phyloP scores from a whole-genome alignment of 1,140 invertebrate species.

The Brachionus asplanchnoidis region DNA sequence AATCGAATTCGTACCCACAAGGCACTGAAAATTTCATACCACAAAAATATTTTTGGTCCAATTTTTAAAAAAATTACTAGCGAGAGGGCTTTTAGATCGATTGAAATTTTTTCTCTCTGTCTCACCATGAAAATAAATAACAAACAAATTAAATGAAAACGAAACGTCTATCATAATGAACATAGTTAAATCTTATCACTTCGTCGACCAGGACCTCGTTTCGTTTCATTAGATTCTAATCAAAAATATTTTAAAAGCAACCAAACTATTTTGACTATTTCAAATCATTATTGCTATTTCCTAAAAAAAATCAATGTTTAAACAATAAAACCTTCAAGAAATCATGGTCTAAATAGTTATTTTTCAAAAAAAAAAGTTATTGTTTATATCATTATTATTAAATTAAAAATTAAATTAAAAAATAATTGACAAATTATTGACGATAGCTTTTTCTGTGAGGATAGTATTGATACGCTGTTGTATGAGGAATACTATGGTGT shows the following conservation, averaged over 20 bases:
- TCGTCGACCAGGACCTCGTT: not conserved
- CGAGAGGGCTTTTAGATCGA: not conserved
- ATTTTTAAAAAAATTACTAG: not conserved
- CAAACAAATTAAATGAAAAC: not conserved
- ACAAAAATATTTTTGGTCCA: constrained; percentile 1
- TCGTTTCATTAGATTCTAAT: not conserved
- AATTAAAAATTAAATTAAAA: not conserved
- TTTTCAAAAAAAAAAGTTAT: not conserved
- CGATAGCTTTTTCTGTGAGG: not conserved
- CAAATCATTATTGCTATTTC: not conserved
- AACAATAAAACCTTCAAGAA: not conserved
- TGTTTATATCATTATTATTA: not conserved
- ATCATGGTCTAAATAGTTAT: not conserved
- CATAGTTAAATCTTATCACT: not conserved
- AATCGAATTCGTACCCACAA: not conserved
- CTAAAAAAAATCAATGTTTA: not conserved
- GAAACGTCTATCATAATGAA: not conserved
- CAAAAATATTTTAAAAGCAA: not conserved
- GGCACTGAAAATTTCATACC: not conserved
- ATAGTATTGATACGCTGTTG: not conserved
- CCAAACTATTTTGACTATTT: not conserved
- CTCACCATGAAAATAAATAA: not conserved
- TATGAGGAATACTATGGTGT: not conserved
- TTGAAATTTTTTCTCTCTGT: not conserved
- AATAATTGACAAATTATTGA: not conserved